These are phyloP conservation scores for Chloropsis cyanopogon DNA, from an alignment of 2,113 vertebrate species.

Conservation along the genomic window DNA sequence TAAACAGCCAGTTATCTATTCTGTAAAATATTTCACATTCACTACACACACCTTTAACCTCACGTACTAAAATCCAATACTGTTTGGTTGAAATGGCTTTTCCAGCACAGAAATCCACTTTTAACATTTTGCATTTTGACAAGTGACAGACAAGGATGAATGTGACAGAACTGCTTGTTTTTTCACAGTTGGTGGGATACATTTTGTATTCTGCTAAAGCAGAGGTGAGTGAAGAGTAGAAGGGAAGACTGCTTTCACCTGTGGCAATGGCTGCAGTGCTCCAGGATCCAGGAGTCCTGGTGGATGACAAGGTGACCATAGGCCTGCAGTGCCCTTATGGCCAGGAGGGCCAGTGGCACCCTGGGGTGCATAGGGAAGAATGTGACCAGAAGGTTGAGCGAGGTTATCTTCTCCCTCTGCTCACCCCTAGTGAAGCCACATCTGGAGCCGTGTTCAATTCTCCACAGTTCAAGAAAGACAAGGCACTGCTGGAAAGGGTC, in stretches of 20 bases:
- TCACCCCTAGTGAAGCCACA: not conserved
- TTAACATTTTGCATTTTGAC: not conserved
- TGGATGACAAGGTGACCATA: not conserved
- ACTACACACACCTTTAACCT: not conserved
- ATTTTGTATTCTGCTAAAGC: not conserved
- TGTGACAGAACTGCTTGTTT: not conserved
- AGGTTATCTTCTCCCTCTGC: not conserved
- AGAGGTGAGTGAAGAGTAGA: not conserved
- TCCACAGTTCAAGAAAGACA: not conserved
- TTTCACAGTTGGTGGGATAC: not conserved
- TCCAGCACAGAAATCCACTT: not conserved
- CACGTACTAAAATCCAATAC: not conserved
- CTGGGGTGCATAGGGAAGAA: not conserved
- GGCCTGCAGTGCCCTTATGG: accelerated
- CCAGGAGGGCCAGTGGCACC: not conserved
- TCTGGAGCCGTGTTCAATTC: not conserved
- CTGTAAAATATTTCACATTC: not conserved
- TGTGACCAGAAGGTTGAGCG: not conserved
- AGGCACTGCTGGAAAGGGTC: not conserved
- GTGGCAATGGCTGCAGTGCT: not conserved
- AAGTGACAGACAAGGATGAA: not conserved
- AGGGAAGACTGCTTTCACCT: not conserved
- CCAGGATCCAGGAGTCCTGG: accelerated
- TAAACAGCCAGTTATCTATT: not conserved
- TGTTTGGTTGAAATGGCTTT: not conserved